Percentiles rank a stretch among this genome's conserved stretches.
Evolutionary conservation across 30 jellyfish, hydroid and myxozoan genomes (phyloP).

Genomic region (Turritopsis dohrnii): DNA sequence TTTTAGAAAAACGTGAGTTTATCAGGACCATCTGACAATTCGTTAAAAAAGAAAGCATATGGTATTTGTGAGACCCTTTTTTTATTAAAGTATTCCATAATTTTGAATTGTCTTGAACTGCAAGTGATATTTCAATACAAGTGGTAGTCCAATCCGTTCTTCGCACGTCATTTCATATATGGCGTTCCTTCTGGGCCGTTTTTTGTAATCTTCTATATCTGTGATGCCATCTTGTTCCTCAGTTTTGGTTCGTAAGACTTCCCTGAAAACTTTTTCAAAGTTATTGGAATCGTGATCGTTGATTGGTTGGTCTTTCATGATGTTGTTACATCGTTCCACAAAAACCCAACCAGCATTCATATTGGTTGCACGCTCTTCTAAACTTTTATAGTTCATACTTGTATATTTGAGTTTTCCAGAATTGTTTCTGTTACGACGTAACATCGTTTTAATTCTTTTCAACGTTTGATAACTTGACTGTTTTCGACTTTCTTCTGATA

Average conservation of each 20-base stretch:
- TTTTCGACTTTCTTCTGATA: background rate
- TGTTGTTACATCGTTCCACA: background rate
- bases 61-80: background rate
- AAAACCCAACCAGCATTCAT: slow-evolving; percentile 16
- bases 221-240: background rate
- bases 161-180: slow-evolving; percentile 10
- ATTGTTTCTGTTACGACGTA: background rate
- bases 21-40: background rate
- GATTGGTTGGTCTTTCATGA: slow-evolving; percentile 13
- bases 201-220: background rate
- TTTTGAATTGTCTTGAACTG: slow-evolving; percentile 9
- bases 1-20: background rate
- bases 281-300: background rate
- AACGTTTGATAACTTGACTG: background rate
- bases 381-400: background rate
- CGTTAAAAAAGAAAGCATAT: background rate
- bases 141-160: slow-evolving; percentile 16
- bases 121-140: slow-evolving; percentile 4
- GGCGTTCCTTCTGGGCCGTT: slow-evolving; percentile 13
- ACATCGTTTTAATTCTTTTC: background rate
- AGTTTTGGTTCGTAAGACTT: background rate
- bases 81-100: slow-evolving; percentile 1
- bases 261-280: background rate
- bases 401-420: background rate
- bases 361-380: background rate